Percentiles rank a stretch among this genome's conserved stretches.
Conservation (phyloP, 2,113 vertebrate genomes). For the Hiodon alosoides region DNA sequence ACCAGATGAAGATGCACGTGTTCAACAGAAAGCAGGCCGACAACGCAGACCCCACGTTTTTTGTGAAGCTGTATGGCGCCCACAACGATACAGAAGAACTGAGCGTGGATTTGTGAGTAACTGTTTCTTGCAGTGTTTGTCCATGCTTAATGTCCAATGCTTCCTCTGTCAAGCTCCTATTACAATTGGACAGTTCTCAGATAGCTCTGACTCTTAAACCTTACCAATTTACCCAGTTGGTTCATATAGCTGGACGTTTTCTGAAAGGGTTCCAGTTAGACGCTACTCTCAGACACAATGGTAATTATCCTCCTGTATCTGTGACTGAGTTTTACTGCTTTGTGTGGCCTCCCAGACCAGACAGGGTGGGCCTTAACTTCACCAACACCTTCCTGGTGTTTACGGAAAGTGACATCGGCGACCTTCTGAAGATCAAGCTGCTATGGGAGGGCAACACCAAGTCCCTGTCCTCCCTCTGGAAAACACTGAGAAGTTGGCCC, state of each 20-base stretch:
- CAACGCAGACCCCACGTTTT: constrained; percentile 71
- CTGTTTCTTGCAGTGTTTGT: neutral
- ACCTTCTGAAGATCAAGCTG: constrained; percentile 79
- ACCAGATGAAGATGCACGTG: constrained; percentile 96
- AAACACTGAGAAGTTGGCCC: constrained; percentile 56
- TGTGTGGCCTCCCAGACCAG: constrained; percentile 35
- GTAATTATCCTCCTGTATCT: neutral
- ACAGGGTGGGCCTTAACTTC: constrained; percentile 65
- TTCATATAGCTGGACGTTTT: too few relatives aligned
- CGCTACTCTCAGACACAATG: neutral
- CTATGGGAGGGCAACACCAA: constrained; percentile 74
- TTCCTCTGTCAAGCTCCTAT: too few relatives aligned
- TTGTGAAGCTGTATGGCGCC: constrained; percentile 74
- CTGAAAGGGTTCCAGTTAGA: too few relatives aligned
- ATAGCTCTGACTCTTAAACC: too few relatives aligned
- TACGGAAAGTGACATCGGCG: constrained; percentile 86
- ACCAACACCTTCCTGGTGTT: constrained; percentile 94
- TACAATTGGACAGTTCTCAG: too few relatives aligned
- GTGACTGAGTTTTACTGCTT: neutral
- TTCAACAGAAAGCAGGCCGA: constrained; percentile 73
- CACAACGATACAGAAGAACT: constrained; percentile 65
- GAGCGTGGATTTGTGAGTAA: constrained; percentile 77
- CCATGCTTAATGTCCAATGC: too few relatives aligned
- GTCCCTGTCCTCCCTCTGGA: constrained; percentile 72
- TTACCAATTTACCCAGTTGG: too few relatives aligned